These are phyloP conservation scores for Babylonia areolata DNA, from an alignment of 1,140 invertebrate species.

Conservation along the genomic window DNA sequence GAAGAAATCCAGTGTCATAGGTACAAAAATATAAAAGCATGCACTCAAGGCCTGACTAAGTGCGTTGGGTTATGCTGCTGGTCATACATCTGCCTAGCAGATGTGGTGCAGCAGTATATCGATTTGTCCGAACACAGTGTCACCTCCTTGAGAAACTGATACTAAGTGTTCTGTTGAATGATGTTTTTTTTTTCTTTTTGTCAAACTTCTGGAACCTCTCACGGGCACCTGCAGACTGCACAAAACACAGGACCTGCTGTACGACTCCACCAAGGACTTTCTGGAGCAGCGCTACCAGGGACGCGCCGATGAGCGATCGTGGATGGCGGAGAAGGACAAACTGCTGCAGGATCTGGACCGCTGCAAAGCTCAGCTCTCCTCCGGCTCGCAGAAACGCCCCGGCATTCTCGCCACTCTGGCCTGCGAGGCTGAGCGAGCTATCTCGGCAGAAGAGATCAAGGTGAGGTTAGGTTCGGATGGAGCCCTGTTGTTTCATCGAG, in stretches of 20 bases:
- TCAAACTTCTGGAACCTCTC: not conserved
- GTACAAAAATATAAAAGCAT: too few relatives aligned
- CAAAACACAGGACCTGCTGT: conserved; percentile 76
- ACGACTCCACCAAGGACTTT: conserved; percentile 76
- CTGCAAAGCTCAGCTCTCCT: conserved; percentile 63
- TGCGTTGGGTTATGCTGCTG: too few relatives aligned
- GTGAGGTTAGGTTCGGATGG: conserved; percentile 44
- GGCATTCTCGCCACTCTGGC: conserved; percentile 56
- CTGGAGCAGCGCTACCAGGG: conserved; percentile 72
- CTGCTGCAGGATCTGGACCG: conserved; percentile 72
- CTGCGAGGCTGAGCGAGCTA: conserved; percentile 49
- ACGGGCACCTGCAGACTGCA: conserved; percentile 64
- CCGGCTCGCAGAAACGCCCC: not conserved
- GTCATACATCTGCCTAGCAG: too few relatives aligned
- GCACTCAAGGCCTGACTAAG: too few relatives aligned
- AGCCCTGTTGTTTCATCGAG: too few relatives aligned
- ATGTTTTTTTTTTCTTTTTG: too few relatives aligned
- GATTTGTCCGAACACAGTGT: too few relatives aligned
- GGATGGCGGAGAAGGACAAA: conserved; percentile 76
- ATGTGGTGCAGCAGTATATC: too few relatives aligned
- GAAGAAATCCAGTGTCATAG: too few relatives aligned
- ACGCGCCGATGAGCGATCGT: conserved; percentile 70
- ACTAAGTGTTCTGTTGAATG: too few relatives aligned
- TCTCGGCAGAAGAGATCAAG: conserved; percentile 69
- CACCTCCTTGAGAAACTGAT: too few relatives aligned